Evolutionary conservation across 2,888 invertebrate genomes (phyloP).

Genomic region (Drosophila recens): DNA sequence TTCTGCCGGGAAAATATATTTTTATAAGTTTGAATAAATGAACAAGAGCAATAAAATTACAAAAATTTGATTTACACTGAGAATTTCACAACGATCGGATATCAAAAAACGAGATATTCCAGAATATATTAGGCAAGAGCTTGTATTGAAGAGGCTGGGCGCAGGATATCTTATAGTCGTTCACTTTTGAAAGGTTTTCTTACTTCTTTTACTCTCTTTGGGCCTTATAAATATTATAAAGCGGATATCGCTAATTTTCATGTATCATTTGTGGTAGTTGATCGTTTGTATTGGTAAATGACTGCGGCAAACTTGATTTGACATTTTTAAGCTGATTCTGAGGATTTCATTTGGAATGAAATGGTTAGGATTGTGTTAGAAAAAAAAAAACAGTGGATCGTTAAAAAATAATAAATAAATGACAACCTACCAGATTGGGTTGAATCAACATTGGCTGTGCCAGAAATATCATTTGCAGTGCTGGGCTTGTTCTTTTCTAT

Average conservation of each 20-base stretch:
- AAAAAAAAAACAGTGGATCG: not conserved
- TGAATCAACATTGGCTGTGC: not conserved
- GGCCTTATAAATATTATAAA: too few relatives aligned
- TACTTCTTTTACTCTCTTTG: too few relatives aligned
- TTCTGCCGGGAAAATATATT: too few relatives aligned
- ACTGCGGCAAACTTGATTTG: not conserved
- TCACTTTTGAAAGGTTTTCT: too few relatives aligned
- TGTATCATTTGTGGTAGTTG: not conserved
- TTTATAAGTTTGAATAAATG: too few relatives aligned
- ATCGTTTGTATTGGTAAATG: slow-evolving; percentile 5
- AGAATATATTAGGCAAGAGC: too few relatives aligned
- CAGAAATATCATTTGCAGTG: not conserved
- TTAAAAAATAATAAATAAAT: not conserved
- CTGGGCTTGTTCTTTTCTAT: slow-evolving; percentile 10
- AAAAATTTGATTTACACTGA: too few relatives aligned
- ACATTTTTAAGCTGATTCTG: not conserved
- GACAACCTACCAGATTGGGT: slow-evolving; percentile 3
- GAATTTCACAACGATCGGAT: too few relatives aligned
- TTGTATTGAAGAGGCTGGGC: too few relatives aligned
- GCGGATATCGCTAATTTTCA: not conserved
- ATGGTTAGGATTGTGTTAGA: not conserved
- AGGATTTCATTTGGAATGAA: not conserved
- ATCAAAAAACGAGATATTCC: too few relatives aligned
- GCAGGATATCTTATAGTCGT: too few relatives aligned
- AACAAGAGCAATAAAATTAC: too few relatives aligned